phyloP scores from a whole-genome alignment of 2,888 invertebrate genomes.

The Trichacis sp. region DNA sequence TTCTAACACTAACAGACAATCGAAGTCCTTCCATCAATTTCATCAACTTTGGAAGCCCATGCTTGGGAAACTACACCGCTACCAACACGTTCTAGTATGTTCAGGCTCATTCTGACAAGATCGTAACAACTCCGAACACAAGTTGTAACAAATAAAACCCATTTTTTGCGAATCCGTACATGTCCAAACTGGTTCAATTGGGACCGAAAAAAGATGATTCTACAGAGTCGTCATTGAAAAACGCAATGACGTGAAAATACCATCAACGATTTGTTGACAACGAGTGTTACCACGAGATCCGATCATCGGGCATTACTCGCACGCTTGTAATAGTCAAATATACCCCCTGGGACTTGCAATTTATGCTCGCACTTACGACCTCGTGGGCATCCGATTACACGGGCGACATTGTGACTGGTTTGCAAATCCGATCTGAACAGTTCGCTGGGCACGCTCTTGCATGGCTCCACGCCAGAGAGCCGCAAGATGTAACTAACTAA shows the following conservation, averaged over 20 bases:
- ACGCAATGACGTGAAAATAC: constrained; percentile 1
- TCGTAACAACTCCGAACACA: no score
- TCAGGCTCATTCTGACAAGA: no score
- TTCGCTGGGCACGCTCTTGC: constrained; percentile 45
- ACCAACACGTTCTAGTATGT: no score
- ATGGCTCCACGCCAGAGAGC: constrained; percentile 41
- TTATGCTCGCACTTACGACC: constrained; percentile 44
- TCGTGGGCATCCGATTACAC: constrained; percentile 50
- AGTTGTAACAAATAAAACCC: no score
- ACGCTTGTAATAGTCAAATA: constrained; percentile 44
- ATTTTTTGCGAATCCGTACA: no score
- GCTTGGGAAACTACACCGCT: no score
- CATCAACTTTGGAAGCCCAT: no score
- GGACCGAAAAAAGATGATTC: not conserved
- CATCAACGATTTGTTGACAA: constrained; percentile 29
- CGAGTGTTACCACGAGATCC: constrained; percentile 30
- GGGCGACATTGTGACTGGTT: constrained; percentile 46
- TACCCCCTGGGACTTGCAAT: constrained; percentile 43
- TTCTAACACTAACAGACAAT: no score
- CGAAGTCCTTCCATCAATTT: no score
- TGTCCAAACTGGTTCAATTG: no score
- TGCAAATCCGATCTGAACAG: constrained; percentile 47
- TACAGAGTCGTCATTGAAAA: not conserved
- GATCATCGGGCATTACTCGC: constrained; percentile 33
- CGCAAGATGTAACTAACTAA: constrained; percentile 33